Percentiles rank a stretch among this genome's conserved stretches.
Evolutionary conservation across 2,888 invertebrate genomes (phyloP).

Genomic region (Chaetoderma sp.): DNA sequence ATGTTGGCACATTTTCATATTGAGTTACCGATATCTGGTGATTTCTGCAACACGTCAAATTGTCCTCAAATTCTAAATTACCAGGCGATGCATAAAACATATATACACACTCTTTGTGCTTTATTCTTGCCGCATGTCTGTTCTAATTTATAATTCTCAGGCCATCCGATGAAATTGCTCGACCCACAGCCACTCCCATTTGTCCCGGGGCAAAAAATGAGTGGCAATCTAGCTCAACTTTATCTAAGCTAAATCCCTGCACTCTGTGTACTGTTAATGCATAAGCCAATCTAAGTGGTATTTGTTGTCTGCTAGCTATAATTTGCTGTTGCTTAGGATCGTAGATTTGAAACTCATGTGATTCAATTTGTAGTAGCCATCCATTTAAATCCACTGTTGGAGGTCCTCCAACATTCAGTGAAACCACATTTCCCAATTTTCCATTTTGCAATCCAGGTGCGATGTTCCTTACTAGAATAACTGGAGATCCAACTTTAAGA

Average conservation of each 20-base stretch:
- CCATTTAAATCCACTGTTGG: slow-evolving; percentile 4
- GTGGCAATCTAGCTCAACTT: slow-evolving; percentile 18
- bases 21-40: not conserved
- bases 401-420: not conserved
- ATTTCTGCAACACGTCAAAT: not conserved
- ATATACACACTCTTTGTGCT: not conserved
- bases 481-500: not conserved
- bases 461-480: not conserved
- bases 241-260: slow-evolving; percentile 14
- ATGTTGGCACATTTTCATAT: not conserved
- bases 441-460: too few relatives aligned
- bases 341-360: slow-evolving; percentile 1
- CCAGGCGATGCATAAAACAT: not conserved
- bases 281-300: slow-evolving; percentile 2
- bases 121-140: not conserved
- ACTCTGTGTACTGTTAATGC: slow-evolving; percentile 23
- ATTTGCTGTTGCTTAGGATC: not conserved
- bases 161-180: not conserved
- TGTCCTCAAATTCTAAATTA: not conserved
- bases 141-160: not conserved
- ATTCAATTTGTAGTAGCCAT: not conserved
- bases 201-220: slow-evolving; percentile 22
- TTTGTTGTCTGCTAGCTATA: slow-evolving; percentile 2
- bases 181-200: slow-evolving; percentile 18
- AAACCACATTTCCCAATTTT: too few relatives aligned